phyloP scores from a whole-genome alignment of 1,140 invertebrate genomes.

The Aphaenogaster rudis region DNA sequence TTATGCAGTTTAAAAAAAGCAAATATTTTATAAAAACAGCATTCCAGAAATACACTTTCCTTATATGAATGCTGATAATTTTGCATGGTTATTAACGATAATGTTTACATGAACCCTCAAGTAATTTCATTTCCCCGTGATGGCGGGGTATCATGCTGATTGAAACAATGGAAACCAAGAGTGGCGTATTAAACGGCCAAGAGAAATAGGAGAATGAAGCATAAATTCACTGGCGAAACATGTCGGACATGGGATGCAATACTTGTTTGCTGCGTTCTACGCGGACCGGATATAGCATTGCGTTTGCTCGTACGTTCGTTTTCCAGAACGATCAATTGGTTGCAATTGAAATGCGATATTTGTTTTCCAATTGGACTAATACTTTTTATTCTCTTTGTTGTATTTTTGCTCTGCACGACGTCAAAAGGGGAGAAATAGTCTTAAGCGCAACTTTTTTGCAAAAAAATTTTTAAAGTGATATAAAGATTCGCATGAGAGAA shows the following conservation, averaged over 20 bases:
- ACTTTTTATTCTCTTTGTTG: constrained; percentile 51
- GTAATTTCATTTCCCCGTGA: constrained; percentile 31
- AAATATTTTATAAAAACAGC: background rate
- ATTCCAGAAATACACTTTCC: constrained; percentile 4
- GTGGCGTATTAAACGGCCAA: constrained; percentile 56
- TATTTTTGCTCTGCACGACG: background rate
- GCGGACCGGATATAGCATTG: constrained; percentile 60
- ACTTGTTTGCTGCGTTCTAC: constrained; percentile 69
- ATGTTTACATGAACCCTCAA: constrained; percentile 6
- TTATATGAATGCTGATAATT: background rate
- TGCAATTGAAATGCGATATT: constrained; percentile 73
- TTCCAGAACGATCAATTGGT: constrained; percentile 60
- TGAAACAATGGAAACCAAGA: constrained; percentile 51
- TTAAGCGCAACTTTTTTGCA: background rate
- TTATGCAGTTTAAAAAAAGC: background rate
- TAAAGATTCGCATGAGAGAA: background rate
- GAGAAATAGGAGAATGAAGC: constrained; percentile 28
- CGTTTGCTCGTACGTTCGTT: constrained; percentile 51
- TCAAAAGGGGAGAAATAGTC: background rate
- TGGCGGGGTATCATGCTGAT: constrained; percentile 42
- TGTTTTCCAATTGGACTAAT: constrained; percentile 69
- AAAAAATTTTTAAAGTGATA: background rate
- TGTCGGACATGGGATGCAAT: constrained; percentile 28
- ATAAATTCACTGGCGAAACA: constrained; percentile 65
- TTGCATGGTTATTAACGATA: constrained; percentile 21